These are phyloP conservation scores for Leguminivora glycinivorella DNA, from an alignment of 1,140 invertebrate genomes.

Conservation along the genomic window DNA sequence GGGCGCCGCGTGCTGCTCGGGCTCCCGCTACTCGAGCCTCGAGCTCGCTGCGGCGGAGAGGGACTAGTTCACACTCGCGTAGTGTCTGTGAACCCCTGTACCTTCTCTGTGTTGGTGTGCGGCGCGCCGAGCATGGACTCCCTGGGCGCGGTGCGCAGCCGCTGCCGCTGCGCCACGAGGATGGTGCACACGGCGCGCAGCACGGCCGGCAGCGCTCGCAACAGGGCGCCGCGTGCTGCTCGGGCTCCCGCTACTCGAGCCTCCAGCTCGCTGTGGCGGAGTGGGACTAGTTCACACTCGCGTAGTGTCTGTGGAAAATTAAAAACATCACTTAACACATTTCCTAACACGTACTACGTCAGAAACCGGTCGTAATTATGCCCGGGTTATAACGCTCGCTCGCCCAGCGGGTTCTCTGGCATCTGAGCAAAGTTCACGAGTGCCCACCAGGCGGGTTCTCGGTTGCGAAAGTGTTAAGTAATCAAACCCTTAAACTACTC, in stretches of 20 bases:
- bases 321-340: background rate
- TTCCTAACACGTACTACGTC: no score
- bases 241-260: conserved; percentile 47
- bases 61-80: no score
- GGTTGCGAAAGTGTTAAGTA: no score
- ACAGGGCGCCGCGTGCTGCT: conserved; percentile 51
- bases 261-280: conserved; percentile 47
- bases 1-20: conserved; percentile 44
- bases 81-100: conserved; percentile 43
- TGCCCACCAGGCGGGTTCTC: no score
- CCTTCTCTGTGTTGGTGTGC: conserved; percentile 25
- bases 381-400: no score
- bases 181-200: conserved; percentile 29
- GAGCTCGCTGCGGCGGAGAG: no score
- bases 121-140: background rate
- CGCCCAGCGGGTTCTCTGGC: no score
- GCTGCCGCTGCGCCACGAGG: conserved; percentile 16
- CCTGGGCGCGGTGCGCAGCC: conserved; percentile 6
- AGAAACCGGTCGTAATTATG: no score
- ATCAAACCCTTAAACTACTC: no score
- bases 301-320: conserved; percentile 52
- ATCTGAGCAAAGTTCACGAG: no score
- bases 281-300: conserved; percentile 60
- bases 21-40: no score
- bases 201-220: conserved; percentile 51